These are phyloP conservation scores for Pantelozetes paolii DNA, from an alignment of 2,888 invertebrate genomes.

Conservation along the genomic window DNA sequence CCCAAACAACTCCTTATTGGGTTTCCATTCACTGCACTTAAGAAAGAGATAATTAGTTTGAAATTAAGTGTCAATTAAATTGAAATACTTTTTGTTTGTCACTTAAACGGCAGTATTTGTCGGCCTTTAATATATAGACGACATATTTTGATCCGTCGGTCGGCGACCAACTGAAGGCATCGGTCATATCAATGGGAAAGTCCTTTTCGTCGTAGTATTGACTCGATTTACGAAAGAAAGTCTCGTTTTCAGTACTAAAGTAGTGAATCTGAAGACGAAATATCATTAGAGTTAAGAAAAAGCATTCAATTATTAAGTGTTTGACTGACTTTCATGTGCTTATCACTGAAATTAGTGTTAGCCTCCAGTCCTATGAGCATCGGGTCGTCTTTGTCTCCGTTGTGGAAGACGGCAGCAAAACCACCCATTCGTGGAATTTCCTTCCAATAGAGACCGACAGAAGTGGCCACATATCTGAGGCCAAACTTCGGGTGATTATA, in stretches of 20 bases:
- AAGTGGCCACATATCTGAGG: neutral
- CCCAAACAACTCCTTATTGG: no score
- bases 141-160: neutral
- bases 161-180: neutral
- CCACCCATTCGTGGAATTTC: neutral
- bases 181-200: neutral
- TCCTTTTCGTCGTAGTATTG: slow-evolving; percentile 3
- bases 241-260: neutral
- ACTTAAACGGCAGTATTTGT: neutral
- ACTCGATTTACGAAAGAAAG: neutral
- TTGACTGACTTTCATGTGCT: slow-evolving; percentile 6
- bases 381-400: slow-evolving; percentile 3
- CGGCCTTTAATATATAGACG: neutral
- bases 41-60: no score
- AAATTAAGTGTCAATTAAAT: no score
- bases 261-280: neutral
- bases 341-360: neutral
- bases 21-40: no score
- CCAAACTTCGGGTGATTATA: neutral
- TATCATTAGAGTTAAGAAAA: neutral
- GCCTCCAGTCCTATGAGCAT: slow-evolving; percentile 6
- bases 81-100: neutral
- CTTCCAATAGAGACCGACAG: slow-evolving; percentile 3
- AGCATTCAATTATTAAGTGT: neutral
- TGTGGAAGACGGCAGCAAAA: slow-evolving; percentile 1